Evolutionary conservation across 2,888 invertebrate genomes (phyloP), one percentile per base, ranked within the genome.

Genomic region (Pachliopta kotzebuea): DNA sequence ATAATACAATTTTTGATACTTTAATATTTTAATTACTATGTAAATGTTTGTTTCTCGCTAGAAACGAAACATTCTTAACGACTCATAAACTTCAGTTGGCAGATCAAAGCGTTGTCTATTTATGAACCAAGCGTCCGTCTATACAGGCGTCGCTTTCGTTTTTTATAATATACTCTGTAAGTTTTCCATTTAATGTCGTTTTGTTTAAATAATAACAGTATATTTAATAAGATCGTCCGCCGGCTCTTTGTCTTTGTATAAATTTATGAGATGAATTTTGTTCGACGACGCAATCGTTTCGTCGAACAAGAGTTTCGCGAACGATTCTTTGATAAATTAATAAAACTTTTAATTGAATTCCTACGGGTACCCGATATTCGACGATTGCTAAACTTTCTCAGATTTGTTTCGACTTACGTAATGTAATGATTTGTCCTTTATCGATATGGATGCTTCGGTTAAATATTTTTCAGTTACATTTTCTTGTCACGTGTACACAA

Each of bases 311-410:
- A 85, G 79, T 82, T 79, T 76, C 81, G 81, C 80, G 77, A 79
- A 74, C 79, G 81, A 84, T 85, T 85, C 86, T 85, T 84, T 83
- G 81, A 80, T 79, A 86, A 87, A 89, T 90, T 86, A 88, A 88
- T 89, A 87, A 90, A 90, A 86, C 86, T 90, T 90, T 90, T 88
- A 90, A 90, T 90, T 88, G 86, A 88, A 89, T 88, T 81, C 79
- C 17, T 57, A 42, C 37, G 54, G 64, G 54, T 67, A 67, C 60
- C n/a, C 66, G 61, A 68, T 68, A 66, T 64, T 60, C 56, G 37
- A 20, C 56, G 37, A 56, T 60, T 56, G 52, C 18, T 14, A 56
- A 59, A 64, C 20, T 56, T 50, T 8, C 14, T 11, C 14, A 20
- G n/a, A 20, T 20, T 29, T 23, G 55, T 7, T 62, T 56, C 49